Evolutionary conservation across 2,113 vertebrate genomes (phyloP).

Genomic region (Gymnobelideus leadbeateri): DNA sequence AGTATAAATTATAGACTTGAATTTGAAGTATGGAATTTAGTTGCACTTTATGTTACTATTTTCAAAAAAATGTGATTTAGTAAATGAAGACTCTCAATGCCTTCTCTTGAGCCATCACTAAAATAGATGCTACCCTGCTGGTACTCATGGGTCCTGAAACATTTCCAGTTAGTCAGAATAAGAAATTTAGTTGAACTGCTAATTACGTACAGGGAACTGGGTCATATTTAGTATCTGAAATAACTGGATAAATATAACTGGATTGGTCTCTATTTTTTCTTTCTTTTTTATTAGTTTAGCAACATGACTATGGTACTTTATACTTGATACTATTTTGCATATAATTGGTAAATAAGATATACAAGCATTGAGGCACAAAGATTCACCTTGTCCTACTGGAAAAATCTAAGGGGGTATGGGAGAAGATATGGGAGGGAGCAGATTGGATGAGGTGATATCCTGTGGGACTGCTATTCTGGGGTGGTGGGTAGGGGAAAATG

Average conservation of each 20-base stretch:
- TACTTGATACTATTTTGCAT: no score
- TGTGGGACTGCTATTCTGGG: no score
- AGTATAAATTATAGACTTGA: conserved; percentile 17
- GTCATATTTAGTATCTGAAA: conserved; percentile 47
- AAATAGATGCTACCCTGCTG: conserved; percentile 50
- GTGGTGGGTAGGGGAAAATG: no score
- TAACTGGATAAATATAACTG: conserved; percentile 31
- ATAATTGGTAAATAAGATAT: no score
- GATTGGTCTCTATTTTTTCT: conserved; percentile 22
- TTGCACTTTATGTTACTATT: not conserved
- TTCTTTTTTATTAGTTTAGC: conserved; percentile 22
- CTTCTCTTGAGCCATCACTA: conserved; percentile 44
- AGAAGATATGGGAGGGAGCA: no score
- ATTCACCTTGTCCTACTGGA: no score
- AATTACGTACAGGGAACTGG: conserved; percentile 49
- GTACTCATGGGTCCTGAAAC: conserved; percentile 44
- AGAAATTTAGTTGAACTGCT: conserved; percentile 40
- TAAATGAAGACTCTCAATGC: conserved; percentile 48
- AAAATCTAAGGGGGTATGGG: no score
- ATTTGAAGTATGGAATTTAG: not conserved
- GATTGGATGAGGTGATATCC: no score
- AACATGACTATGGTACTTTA: not conserved
- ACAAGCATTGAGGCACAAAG: no score
- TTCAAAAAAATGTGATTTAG: conserved; percentile 34
- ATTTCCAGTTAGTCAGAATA: conserved; percentile 35